phyloP scores from a whole-genome alignment of 1,140 invertebrate genomes.

The Ericerus pela region DNA sequence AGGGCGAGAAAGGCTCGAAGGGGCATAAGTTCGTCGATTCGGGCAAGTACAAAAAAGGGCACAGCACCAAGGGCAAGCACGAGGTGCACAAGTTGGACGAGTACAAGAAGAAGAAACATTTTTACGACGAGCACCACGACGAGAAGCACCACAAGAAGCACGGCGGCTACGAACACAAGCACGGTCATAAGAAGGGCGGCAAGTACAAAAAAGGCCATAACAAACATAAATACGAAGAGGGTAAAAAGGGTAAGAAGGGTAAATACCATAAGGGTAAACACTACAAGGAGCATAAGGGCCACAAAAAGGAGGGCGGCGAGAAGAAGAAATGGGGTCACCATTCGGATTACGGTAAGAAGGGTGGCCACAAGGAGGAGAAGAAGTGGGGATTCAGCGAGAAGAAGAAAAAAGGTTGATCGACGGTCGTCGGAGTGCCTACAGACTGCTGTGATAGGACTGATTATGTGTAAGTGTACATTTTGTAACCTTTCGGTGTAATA shows the following conservation, averaged over 20 bases:
- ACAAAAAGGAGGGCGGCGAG: slow-evolving; percentile 48
- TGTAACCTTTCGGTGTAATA: too few relatives aligned
- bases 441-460: slow-evolving; percentile 11
- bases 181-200: slow-evolving; percentile 48
- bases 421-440: background rate
- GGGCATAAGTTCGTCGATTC: slow-evolving; percentile 48
- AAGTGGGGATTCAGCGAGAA: slow-evolving; percentile 39
- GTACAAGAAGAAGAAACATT: slow-evolving; percentile 53
- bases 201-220: slow-evolving; percentile 59
- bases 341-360: slow-evolving; percentile 48
- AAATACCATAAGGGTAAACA: slow-evolving; percentile 43
- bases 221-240: slow-evolving; percentile 45
- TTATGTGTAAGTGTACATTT: slow-evolving; percentile 4
- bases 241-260: slow-evolving; percentile 43
- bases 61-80: slow-evolving; percentile 46
- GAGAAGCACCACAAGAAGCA: slow-evolving; percentile 44
- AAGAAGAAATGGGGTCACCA: slow-evolving; percentile 48
- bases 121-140: slow-evolving; percentile 48
- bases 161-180: slow-evolving; percentile 41
- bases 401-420: slow-evolving; percentile 13
- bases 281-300: slow-evolving; percentile 45
- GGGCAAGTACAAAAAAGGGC: slow-evolving; percentile 44
- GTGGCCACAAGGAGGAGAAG: slow-evolving; percentile 46
- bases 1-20: slow-evolving; percentile 44
- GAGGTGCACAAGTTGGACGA: slow-evolving; percentile 54